Evolutionary conservation across 2,888 invertebrate genomes (phyloP).

Genomic region (Limnephilus auricula): DNA sequence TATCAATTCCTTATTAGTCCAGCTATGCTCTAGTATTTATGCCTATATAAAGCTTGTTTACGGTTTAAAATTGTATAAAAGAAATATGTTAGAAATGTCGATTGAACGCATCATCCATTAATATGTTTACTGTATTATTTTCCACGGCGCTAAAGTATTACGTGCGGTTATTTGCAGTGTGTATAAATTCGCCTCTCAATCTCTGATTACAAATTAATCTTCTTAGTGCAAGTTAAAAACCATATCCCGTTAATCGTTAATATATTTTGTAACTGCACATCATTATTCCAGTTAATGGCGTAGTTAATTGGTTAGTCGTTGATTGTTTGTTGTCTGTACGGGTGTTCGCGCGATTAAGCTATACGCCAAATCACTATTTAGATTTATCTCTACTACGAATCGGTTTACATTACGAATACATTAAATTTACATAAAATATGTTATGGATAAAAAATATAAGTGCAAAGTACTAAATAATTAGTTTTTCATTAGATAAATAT

Average conservation of each 20-base stretch:
- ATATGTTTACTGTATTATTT: not conserved
- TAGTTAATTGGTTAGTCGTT: not conserved
- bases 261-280: not conserved
- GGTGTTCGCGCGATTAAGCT: not conserved
- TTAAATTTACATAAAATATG: no score
- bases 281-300: not conserved
- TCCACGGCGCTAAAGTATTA: not conserved
- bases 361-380: no score
- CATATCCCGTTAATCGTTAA: not conserved
- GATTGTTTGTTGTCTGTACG: not conserved
- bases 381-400: no score
- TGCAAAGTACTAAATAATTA: no score
- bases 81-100: not conserved
- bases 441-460: no score
- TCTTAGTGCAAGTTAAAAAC: not conserved
- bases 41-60: not conserved
- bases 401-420: no score
- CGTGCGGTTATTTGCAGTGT: not conserved
- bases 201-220: not conserved
- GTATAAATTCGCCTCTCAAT: not conserved
- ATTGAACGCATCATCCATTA: not conserved
- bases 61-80: not conserved
- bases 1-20: not conserved
- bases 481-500: no score
- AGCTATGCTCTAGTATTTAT: not conserved